These are phyloP conservation scores for Daubentonia madagascariensis DNA, from an alignment of 2,113 vertebrate species.

Conservation along the genomic window DNA sequence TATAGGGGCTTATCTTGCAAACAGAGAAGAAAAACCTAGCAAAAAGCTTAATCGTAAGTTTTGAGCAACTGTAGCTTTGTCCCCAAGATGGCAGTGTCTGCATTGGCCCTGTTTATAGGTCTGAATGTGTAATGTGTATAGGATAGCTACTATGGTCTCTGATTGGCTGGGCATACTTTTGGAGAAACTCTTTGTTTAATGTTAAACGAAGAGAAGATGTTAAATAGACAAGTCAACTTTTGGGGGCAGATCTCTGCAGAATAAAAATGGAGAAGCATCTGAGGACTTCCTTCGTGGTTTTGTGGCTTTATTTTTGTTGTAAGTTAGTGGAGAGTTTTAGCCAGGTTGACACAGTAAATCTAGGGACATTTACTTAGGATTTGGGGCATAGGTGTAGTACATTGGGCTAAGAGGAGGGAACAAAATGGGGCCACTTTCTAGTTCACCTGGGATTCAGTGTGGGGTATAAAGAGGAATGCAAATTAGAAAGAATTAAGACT, in stretches of 20 bases:
- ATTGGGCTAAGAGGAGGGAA: neutral
- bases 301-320: conserved; percentile 43
- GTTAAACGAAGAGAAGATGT: neutral
- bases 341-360: neutral
- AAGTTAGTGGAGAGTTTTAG: neutral
- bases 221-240: neutral
- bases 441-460: neutral
- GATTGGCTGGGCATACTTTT: neutral
- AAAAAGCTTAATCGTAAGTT: neutral
- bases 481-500: neutral
- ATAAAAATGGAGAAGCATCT: neutral
- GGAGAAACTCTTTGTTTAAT: neutral
- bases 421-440: neutral
- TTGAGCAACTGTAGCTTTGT: neutral
- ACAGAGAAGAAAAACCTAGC: neutral
- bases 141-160: neutral
- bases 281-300: neutral
- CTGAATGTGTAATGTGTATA: rapidly evolving
- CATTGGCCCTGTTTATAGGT: neutral
- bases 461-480: neutral
- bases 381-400: neutral
- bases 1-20: neutral
- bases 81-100: conserved; percentile 24
- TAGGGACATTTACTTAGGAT: neutral
- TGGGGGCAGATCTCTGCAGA: neutral